A percentile compares a stretch with the other conserved stretches of the same genome.
Conservation (phyloP, 35 echinoderm and acorn worm species). For the Strongylocentrotus purpuratus region DNA sequence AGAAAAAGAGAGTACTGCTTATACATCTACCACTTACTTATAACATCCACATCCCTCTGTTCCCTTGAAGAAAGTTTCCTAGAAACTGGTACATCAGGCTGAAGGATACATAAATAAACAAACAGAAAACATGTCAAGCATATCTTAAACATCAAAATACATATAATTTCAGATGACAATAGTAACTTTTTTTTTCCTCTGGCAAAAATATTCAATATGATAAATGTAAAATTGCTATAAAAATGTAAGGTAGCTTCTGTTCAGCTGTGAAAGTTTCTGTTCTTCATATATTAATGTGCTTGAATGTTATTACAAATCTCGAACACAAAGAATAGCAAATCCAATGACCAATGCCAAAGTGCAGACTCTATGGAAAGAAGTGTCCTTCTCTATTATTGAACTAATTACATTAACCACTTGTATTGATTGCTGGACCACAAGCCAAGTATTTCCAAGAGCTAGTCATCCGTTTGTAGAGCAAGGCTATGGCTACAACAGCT, state of each 20-base stretch:
- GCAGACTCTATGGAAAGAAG: background rate
- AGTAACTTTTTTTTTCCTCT: too few species aligned
- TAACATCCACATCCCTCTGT: constrained; percentile 98
- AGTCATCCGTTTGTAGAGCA: background rate
- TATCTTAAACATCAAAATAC: background rate
- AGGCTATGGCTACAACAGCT: background rate
- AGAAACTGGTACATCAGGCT: constrained; percentile 74
- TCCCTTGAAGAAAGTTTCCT: constrained; percentile 92
- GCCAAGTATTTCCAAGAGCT: background rate
- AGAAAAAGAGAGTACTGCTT: too few species aligned
- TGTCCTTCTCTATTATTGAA: background rate
- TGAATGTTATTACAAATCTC: too few species aligned
- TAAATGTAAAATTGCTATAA: too few species aligned
- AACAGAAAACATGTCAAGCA: background rate
- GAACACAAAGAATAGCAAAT: too few species aligned
- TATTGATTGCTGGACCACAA: background rate
- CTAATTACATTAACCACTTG: background rate
- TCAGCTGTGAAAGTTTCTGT: too few species aligned
- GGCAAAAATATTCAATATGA: too few species aligned
- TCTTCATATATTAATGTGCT: too few species aligned
- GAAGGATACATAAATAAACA: background rate
- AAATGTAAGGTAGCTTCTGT: too few species aligned
- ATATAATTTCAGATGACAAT: too few species aligned
- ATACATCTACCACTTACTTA: constrained; percentile 70
- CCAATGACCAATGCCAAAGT: too few species aligned